A percentile compares a stretch with the other conserved stretches of the same genome.
phyloP scores from a whole-genome alignment of 2,113 vertebrate genomes.

The Podocnemis expansa region DNA sequence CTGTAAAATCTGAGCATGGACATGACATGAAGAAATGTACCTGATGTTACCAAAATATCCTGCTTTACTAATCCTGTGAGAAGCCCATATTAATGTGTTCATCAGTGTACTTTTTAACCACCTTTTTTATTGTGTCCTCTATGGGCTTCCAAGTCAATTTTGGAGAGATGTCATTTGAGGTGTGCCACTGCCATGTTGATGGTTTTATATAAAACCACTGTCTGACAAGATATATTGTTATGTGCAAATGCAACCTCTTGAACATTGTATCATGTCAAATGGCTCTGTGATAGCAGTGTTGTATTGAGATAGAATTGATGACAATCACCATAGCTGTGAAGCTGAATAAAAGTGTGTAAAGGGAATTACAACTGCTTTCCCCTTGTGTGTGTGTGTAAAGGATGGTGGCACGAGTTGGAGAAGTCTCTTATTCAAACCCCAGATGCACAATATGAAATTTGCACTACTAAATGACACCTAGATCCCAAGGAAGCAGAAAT shows the following conservation, averaged over 20 bases:
- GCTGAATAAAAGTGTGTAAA: background rate
- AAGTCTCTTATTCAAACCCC: background rate
- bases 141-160: background rate
- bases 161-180: background rate
- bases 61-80: background rate
- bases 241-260: background rate
- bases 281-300: background rate
- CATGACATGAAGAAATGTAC: conserved; percentile 5
- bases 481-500: background rate
- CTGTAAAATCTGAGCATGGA: conserved; percentile 16
- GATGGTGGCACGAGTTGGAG: background rate
- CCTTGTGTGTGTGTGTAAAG: background rate
- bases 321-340: background rate
- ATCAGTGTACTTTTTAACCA: background rate
- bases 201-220: conserved; percentile 8
- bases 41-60: background rate
- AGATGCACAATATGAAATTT: background rate
- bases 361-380: background rate
- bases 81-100: background rate
- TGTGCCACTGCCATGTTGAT: background rate
- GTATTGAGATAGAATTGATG: background rate
- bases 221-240: background rate
- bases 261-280: conserved; percentile 14
- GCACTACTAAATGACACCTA: background rate
- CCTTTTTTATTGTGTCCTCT: background rate